These are phyloP conservation scores for Myoxocephalus aenaeus DNA, from an alignment of 2,797 vertebrate species.

Conservation along the genomic window DNA sequence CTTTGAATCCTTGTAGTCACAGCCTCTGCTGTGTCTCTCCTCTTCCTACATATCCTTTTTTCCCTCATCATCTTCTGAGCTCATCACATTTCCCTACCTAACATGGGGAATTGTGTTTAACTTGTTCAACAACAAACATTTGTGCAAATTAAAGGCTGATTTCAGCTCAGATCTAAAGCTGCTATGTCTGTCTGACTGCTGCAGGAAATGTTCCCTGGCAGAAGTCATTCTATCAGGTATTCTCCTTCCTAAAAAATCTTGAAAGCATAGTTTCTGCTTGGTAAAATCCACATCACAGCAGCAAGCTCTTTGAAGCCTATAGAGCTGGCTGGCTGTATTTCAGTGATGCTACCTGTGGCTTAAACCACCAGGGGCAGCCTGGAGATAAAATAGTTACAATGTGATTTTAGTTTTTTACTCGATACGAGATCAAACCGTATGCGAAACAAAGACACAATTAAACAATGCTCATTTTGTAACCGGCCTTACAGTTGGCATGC, in stretches of 20 bases:
- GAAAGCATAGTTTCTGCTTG: conserved; percentile 59
- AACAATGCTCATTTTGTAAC: conserved; percentile 11
- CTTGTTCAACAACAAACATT: neutral
- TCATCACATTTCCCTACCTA: conserved; percentile 11
- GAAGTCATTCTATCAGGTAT: conserved; percentile 42
- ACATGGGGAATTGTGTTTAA: conserved; percentile 18
- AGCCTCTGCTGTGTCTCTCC: conserved; percentile 22
- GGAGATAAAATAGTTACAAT: conserved; percentile 33
- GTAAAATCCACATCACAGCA: conserved; percentile 63
- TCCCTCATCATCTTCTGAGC: conserved; percentile 24
- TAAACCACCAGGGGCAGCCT: conserved; percentile 40
- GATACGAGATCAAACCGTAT: conserved; percentile 13
- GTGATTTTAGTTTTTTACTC: conserved; percentile 12
- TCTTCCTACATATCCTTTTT: conserved; percentile 42
- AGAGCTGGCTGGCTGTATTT: conserved; percentile 51
- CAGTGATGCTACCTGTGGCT: conserved; percentile 45
- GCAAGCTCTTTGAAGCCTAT: conserved; percentile 59
- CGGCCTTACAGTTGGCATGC: conserved; percentile 8
- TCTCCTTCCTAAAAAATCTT: conserved; percentile 31
- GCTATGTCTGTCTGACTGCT: conserved; percentile 8
- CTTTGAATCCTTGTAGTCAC: conserved; percentile 18
- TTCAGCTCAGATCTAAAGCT: conserved; percentile 18
- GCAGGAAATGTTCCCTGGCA: conserved; percentile 28
- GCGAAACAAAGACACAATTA: conserved; percentile 1
- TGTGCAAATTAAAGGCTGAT: conserved; percentile 1